Base-by-base conservation (phyloP, 2,888 invertebrate genomes). In the Orthosia gracilis region DNA sequence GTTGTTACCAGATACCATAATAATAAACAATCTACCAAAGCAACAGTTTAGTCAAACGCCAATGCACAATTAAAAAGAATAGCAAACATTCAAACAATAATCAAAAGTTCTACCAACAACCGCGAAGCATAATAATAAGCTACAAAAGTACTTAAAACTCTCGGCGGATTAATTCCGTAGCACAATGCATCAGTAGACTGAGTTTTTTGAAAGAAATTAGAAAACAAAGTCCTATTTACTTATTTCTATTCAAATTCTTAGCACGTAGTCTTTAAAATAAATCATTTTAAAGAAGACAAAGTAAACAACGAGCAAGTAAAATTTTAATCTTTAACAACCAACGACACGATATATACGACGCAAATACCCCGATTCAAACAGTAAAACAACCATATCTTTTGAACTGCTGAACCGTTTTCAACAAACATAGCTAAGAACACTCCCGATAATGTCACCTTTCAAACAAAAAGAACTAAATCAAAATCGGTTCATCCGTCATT, bases 191-290 rank as follows among this genome's bases (percentile, higher is more conserved):
- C 31, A 23, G 23, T 21, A 9, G 15, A 26, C 26, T 18, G 21
- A 76, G 21, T 50, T 50, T 2, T 57, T 66, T 26, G 26, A 57
- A 54, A 64, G 23, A 74, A 62, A 74, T 74, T 74, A 47, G 71
- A 71, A 52, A 1, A 58, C 18, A 58, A 21, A 66, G 21, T n/a
- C n/a, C 47, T 67, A 26, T n/a, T 49, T 26, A n/a, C 23, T 49
- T 58, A n/a, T 57, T 47, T 62, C 17, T 47, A 45, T 61, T 61
- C 40, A 45, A 61, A 45, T 40, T 40, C 40, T 9, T 40, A 40
- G 40, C 40, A 40, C 7, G 9, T 40, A 0, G 9, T 9, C 40
- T 40, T 40, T 40, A 40, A 40, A 40, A 7, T 40, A 3, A 40
- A 40, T 40, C 0, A 40, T 40, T 40, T 40, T 40, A 40, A 40